Conservation (phyloP, 2,888 invertebrate genomes). For the Hyposoter didymator region DNA sequence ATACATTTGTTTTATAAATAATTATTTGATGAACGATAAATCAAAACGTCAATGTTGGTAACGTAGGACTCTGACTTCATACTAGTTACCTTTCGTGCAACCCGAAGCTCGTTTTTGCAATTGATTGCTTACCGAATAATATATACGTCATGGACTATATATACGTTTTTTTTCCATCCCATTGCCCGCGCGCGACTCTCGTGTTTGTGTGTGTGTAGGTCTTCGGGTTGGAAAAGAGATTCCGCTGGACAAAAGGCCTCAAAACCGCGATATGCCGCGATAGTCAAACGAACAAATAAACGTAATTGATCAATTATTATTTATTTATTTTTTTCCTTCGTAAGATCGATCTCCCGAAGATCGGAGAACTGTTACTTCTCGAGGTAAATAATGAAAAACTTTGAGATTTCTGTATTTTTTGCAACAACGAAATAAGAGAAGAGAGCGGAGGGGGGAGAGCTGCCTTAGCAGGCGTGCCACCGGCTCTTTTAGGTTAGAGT, state of each 20-base stretch:
- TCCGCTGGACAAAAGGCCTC: not conserved
- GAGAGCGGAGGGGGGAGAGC: slow-evolving; percentile 25
- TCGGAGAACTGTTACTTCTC: slow-evolving; percentile 31
- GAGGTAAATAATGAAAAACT: slow-evolving; percentile 48
- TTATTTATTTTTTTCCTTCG: slow-evolving; percentile 18
- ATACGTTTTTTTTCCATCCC: not conserved
- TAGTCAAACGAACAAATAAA: not conserved
- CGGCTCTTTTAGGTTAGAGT: slow-evolving; percentile 71
- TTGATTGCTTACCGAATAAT: no score
- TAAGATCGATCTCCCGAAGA: slow-evolving; percentile 22
- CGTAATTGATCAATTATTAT: not conserved
- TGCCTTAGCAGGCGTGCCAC: slow-evolving; percentile 67
- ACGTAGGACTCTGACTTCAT: no score
- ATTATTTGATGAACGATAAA: no score
- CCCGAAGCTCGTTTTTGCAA: no score
- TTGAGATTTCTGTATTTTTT: slow-evolving; percentile 27
- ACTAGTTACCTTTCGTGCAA: no score
- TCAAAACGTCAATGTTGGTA: no score
- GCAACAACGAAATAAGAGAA: not conserved
- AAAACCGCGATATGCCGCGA: slow-evolving; percentile 17
- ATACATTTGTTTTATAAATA: no score
- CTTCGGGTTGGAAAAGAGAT: not conserved
- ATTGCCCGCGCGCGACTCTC: not conserved
- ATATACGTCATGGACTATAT: no score
- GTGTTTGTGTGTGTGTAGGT: not conserved